These are phyloP conservation scores for Zingel zingel DNA, from an alignment of 2,113 vertebrate species.

Conservation along the genomic window DNA sequence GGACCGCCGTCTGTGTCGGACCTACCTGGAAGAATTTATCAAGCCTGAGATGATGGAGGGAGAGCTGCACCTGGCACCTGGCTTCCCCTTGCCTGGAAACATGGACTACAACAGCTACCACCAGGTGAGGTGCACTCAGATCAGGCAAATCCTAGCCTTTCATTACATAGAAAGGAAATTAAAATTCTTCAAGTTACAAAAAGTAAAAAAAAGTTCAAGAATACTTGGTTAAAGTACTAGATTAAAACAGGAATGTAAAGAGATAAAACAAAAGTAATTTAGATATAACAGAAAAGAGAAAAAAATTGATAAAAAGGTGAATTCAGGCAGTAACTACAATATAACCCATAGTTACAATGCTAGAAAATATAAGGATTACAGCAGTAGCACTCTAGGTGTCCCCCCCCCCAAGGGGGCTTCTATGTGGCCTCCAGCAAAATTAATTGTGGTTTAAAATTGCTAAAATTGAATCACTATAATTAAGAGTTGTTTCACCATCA, in stretches of 20 bases:
- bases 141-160: background rate
- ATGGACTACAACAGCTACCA: constrained; percentile 93
- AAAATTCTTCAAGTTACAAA: background rate
- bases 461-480: constrained; percentile 47
- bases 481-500: constrained; percentile 34
- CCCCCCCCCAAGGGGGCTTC: background rate
- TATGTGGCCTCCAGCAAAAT: constrained; percentile 21
- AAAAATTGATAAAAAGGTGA: background rate
- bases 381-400: background rate
- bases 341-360: background rate
- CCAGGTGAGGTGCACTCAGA: constrained; percentile 82
- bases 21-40: constrained; percentile 94
- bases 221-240: no score
- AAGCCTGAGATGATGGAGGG: constrained; percentile 94
- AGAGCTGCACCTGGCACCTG: constrained; percentile 89
- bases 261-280: background rate
- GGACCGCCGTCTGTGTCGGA: constrained; percentile 93
- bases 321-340: background rate
- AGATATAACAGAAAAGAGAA: accelerated
- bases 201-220: no score
- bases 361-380: constrained; percentile 1
- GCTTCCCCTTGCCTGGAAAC: constrained; percentile 91
- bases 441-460: constrained; percentile 19
- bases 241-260: background rate
- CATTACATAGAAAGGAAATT: background rate